Conservation (phyloP, 2,113 vertebrate species). For the Platichthys stellatus region DNA sequence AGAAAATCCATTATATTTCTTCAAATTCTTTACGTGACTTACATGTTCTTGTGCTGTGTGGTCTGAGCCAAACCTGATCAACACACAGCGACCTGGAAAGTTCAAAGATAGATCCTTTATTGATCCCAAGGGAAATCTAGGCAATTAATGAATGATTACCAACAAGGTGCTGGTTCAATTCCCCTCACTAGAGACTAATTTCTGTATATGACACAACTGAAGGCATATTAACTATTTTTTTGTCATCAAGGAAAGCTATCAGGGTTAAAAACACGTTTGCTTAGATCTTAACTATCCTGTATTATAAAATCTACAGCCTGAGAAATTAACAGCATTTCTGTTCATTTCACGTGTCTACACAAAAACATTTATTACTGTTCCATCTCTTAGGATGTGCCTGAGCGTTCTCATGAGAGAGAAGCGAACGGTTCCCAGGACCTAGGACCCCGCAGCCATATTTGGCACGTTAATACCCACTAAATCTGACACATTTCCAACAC, state of each 20-base stretch:
- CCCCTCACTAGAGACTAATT: not conserved
- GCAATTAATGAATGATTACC: not conserved
- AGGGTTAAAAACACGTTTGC: not conserved
- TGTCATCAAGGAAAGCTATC: not conserved
- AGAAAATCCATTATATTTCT: conserved; percentile 51
- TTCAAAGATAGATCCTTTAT: not conserved
- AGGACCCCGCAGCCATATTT: conserved; percentile 60
- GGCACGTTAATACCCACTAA: conserved; percentile 65
- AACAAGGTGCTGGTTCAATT: not conserved
- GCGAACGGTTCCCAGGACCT: conserved; percentile 65
- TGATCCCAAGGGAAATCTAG: not conserved
- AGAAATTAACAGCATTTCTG: not conserved
- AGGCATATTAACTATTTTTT: conserved; percentile 2
- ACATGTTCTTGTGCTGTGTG: conserved; percentile 35
- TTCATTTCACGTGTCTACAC: not conserved
- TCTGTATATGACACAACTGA: conserved; percentile 15
- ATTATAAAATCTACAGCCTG: conserved; percentile 19
- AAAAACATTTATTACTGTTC: not conserved
- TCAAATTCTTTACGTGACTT: conserved; percentile 59
- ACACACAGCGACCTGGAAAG: not conserved
- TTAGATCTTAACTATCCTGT: not conserved
- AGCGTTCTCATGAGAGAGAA: conserved; percentile 58
- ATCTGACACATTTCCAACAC: conserved; percentile 63
- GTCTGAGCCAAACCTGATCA: conserved; percentile 27
- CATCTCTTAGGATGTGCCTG: conserved; percentile 6